These are phyloP conservation scores for Manduca sexta DNA, from an alignment of 1,140 invertebrate genomes.

Conservation along the genomic window DNA sequence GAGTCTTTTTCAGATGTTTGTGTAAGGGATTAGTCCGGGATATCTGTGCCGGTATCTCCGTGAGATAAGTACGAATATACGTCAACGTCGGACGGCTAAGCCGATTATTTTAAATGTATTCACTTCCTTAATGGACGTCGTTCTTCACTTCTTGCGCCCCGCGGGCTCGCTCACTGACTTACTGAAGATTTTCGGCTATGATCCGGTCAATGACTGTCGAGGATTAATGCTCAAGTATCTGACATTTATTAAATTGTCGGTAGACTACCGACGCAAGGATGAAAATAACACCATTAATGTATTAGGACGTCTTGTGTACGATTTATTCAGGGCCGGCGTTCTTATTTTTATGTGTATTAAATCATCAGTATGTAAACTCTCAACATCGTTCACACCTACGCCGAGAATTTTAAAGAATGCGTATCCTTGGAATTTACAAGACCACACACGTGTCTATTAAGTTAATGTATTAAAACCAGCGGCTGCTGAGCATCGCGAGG, in stretches of 20 bases:
- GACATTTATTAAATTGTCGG: slow-evolving; percentile 52
- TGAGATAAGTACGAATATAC: slow-evolving; percentile 72
- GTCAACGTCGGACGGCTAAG: slow-evolving; percentile 72
- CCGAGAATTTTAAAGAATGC: not conserved
- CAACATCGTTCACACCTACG: not conserved
- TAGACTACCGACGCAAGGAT: slow-evolving; percentile 11
- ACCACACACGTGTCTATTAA: slow-evolving; percentile 21
- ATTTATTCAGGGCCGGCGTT: not conserved
- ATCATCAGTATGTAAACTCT: slow-evolving; percentile 1
- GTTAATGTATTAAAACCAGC: slow-evolving; percentile 8
- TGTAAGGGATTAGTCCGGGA: slow-evolving; percentile 66
- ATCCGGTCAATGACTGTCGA: slow-evolving; percentile 64
- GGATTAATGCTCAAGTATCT: slow-evolving; percentile 50
- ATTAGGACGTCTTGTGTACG: not conserved
- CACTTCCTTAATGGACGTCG: slow-evolving; percentile 72
- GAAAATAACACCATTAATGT: slow-evolving; percentile 12
- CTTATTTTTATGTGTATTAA: not conserved
- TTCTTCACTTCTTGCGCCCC: slow-evolving; percentile 55
- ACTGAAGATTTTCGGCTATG: slow-evolving; percentile 67
- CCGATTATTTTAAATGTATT: slow-evolving; percentile 74
- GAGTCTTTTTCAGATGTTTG: slow-evolving; percentile 70
- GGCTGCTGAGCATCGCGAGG: slow-evolving; percentile 18
- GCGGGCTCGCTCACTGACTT: slow-evolving; percentile 48
- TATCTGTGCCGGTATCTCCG: slow-evolving; percentile 70
- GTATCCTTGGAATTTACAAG: slow-evolving; percentile 8